Evolutionary conservation across 2,113 vertebrate species (phyloP), one percentile per base, ranked within the genome.

Genomic region (Odontesthes bonariensis): DNA sequence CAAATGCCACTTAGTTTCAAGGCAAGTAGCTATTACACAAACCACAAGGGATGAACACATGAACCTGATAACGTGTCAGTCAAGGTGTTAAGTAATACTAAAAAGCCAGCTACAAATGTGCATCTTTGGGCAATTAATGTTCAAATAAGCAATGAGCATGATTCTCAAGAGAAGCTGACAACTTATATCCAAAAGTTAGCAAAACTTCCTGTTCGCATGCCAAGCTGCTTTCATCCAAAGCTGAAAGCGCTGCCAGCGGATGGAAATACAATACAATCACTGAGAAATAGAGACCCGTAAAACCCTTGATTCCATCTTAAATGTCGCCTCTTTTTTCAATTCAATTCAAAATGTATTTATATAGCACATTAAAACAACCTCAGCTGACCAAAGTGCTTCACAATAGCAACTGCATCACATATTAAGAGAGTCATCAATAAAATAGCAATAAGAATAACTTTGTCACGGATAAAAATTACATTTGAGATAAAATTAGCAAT

Each of bases 1-100:
- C 27, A 27, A 1, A 46, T 22, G 20, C 60, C 73, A 82, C 60
- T 66, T 60, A 47, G 69, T 1, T 49, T 17, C 17, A 12, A 62
- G 40, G 73, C 56, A 72, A 64, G 52, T 59, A 62, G 73, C 33
- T 32, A 73, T 78, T 68, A 84, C 42, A 65, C 1, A 17, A 64
- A 52, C 55, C 52, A 38, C 55, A 17, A 19, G 17, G 0, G 69
- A n/a, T 40, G 12, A 38, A 33, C 44, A 40, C 1, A 2, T 55
- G n/a, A 69, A 52, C 27, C 8, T 5, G 31, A 63, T 7, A 47
- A 6, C 38, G 49, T 42, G 62, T 59, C 31, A 16, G 20, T 19
- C 2, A 46, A 46, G 31, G 69, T 12, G 12, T 61, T 55, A 19
- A 46, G 31, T 42, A 20, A 38, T 1, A 5, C 23, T 53, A 35